These are phyloP conservation scores for Agriopis aurantiaria DNA, from an alignment of 2,888 invertebrate genomes.

Conservation along the genomic window DNA sequence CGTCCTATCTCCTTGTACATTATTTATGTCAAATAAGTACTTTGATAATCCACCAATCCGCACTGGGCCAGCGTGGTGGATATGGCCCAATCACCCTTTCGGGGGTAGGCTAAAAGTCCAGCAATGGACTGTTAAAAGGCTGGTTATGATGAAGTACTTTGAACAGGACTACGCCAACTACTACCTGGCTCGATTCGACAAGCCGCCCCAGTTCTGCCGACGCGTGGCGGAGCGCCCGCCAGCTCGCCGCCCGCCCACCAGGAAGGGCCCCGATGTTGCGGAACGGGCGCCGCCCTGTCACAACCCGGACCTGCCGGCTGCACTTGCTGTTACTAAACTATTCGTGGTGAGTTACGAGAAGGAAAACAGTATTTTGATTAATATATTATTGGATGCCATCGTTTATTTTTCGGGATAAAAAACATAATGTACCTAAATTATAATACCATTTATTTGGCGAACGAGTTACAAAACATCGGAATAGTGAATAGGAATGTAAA, in stretches of 20 bases:
- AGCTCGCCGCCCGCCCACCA: slow-evolving; percentile 64
- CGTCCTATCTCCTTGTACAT: neutral
- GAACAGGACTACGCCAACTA: slow-evolving; percentile 93
- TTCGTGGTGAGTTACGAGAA: slow-evolving; percentile 54
- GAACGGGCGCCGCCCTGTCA: slow-evolving; percentile 41
- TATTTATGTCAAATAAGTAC: neutral
- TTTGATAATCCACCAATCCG: too few species aligned
- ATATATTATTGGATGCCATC: neutral
- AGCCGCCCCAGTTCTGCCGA: slow-evolving; percentile 93
- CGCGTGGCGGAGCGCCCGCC: slow-evolving; percentile 70
- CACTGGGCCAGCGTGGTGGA: too few species aligned
- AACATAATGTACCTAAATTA: too few species aligned
- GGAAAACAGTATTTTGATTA: neutral
- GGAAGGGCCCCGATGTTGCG: slow-evolving; percentile 19
- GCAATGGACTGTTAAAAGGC: too few species aligned
- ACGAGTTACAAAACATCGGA: too few species aligned
- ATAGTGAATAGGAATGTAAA: too few species aligned
- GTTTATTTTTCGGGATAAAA: too few species aligned
- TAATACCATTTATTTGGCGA: too few species aligned
- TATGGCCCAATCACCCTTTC: too few species aligned
- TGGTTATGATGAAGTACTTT: too few species aligned
- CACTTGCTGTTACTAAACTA: slow-evolving; percentile 70
- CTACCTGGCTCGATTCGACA: slow-evolving; percentile 94
- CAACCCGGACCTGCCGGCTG: slow-evolving; percentile 63
- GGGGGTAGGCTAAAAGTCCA: too few species aligned